Percentiles rank a stretch among this genome's conserved stretches.
phyloP scores from a whole-genome alignment of 1,140 invertebrate species.

The Heliconius hermathena region DNA sequence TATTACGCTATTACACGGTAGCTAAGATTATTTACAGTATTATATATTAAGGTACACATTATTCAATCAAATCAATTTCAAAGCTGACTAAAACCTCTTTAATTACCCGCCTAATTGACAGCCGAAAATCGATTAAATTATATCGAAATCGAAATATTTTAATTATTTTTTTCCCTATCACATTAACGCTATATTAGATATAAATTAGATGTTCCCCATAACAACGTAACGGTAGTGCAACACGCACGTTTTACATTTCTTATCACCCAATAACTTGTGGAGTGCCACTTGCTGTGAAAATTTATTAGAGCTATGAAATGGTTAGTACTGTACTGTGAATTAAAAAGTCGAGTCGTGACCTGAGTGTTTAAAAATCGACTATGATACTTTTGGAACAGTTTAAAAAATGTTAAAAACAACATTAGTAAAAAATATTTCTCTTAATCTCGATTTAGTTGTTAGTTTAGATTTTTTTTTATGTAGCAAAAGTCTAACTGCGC shows the following conservation, averaged over 20 bases:
- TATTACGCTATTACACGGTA: no score
- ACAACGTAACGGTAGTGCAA: neutral
- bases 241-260: constrained; percentile 3
- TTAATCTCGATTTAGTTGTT: neutral
- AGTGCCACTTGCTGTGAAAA: constrained; percentile 10
- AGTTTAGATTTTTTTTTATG: neutral
- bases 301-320: constrained; percentile 14
- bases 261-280: constrained; percentile 10
- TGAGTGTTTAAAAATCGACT: neutral
- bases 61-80: no score
- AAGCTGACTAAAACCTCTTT: no score
- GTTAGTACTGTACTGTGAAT: constrained; percentile 8
- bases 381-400: neutral
- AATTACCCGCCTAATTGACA: neutral
- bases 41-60: no score
- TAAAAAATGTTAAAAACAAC: neutral
- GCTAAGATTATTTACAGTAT: no score
- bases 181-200: neutral
- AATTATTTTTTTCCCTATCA: constrained; percentile 3
- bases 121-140: neutral
- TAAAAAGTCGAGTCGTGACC: constrained; percentile 1
- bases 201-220: neutral
- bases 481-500: no score
- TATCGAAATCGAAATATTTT: neutral
- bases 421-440: neutral